Evolutionary conservation across 2,888 invertebrate genomes (phyloP).

Genomic region (Cheilosia vernalis): DNA sequence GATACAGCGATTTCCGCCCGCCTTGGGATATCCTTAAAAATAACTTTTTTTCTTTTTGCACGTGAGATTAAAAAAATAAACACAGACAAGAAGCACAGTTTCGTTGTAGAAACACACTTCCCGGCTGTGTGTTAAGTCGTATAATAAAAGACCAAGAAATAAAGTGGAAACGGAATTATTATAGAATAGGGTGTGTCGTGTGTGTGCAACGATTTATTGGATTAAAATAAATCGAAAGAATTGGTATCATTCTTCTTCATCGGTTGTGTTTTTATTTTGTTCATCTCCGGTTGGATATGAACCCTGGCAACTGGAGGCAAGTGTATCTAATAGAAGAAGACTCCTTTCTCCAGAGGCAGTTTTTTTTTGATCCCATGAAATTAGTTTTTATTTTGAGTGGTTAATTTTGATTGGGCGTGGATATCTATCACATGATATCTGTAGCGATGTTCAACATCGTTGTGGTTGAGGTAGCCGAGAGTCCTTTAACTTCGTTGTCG

Average conservation of each 20-base stretch:
- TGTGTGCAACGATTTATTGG: constrained; percentile 61
- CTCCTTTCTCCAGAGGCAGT: constrained; percentile 14
- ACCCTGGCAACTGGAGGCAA: neutral
- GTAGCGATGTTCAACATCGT: constrained; percentile 37
- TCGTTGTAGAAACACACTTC: constrained; percentile 33
- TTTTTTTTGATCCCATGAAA: constrained; percentile 32
- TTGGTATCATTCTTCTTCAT: constrained; percentile 62
- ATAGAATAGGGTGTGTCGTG: neutral
- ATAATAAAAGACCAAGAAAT: neutral
- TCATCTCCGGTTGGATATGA: neutral
- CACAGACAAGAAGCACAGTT: constrained; percentile 18
- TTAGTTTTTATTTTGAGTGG: constrained; percentile 64
- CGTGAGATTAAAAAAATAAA: constrained; percentile 15
- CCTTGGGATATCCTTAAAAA: constrained; percentile 42
- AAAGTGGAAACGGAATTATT: constrained; percentile 10
- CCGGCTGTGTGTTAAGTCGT: constrained; percentile 27
- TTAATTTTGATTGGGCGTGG: constrained; percentile 70
- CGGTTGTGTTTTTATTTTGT: constrained; percentile 9
- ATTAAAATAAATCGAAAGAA: constrained; percentile 68
- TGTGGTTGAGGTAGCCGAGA: neutral
- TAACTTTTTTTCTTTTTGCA: neutral
- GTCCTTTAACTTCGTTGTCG: neutral
- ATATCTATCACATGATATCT: constrained; percentile 41
- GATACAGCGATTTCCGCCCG: constrained; percentile 55
- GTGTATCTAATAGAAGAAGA: constrained; percentile 11